A percentile compares a stretch with the other conserved stretches of the same genome.
Evolutionary conservation across 92 coral and sea anemone species (phyloP).

Genomic region (Bergia puertoricense): DNA sequence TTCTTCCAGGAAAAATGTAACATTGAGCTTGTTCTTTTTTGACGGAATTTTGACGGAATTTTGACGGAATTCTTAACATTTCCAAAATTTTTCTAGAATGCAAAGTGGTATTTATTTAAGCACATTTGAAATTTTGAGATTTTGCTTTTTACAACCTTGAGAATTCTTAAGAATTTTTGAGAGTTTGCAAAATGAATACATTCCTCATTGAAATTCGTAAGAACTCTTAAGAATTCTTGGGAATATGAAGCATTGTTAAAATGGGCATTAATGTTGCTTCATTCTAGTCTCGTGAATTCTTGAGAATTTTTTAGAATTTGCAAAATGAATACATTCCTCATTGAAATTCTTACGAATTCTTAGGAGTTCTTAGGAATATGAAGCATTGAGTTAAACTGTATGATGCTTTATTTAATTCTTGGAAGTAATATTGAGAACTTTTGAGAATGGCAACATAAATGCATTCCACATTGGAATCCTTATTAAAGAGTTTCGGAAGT

Average conservation of each 20-base stretch:
- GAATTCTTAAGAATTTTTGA: slow-evolving; percentile 2
- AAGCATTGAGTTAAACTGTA: background rate
- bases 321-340: too few species aligned
- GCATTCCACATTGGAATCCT: background rate
- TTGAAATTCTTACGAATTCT: background rate
- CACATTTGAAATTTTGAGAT: background rate
- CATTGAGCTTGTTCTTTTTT: background rate
- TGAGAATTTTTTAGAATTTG: background rate
- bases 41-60: too few species aligned
- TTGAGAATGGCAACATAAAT: background rate
- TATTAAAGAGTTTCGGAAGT: too few species aligned
- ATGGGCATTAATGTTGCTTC: too few species aligned
- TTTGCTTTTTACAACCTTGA: background rate
- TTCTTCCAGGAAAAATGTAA: background rate
- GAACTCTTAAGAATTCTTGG: too few species aligned
- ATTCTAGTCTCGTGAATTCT: background rate
- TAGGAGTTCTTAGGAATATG: background rate
- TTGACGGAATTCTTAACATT: background rate
- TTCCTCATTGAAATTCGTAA: background rate
- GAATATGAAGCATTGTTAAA: too few species aligned
- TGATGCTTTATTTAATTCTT: background rate
- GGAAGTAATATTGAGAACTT: background rate
- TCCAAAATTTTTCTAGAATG: background rate
- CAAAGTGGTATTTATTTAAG: background rate
- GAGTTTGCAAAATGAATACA: background rate